These are phyloP conservation scores for Sphenopsis melanotis DNA, from an alignment of 2,797 vertebrate species.

Conservation along the genomic window DNA sequence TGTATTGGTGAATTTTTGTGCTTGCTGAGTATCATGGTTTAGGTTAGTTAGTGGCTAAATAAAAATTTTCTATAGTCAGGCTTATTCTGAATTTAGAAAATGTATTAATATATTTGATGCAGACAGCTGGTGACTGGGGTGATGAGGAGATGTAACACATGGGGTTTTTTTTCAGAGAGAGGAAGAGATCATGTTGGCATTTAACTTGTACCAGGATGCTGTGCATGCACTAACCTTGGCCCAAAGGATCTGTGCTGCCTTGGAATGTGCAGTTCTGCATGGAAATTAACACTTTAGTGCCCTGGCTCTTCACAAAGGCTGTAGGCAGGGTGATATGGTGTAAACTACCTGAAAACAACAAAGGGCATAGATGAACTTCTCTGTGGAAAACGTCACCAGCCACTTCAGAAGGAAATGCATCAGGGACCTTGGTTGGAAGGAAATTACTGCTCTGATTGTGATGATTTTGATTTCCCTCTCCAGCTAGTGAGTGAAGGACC, in stretches of 20 bases:
- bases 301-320: not conserved
- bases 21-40: not conserved
- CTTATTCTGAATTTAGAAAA: not conserved
- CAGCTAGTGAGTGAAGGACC: not conserved
- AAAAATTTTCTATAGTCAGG: not conserved
- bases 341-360: not conserved
- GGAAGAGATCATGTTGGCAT: rapidly evolving
- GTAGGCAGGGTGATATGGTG: not conserved
- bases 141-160: not conserved
- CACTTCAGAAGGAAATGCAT: not conserved
- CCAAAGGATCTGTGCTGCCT: not conserved
- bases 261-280: not conserved
- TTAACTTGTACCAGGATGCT: not conserved
- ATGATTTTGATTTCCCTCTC: not conserved
- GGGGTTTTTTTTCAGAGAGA: not conserved
- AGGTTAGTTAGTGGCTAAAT: not conserved
- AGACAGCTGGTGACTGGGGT: not conserved
- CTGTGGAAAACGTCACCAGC: not conserved
- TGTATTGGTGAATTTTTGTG: not conserved
- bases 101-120: not conserved
- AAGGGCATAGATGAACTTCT: not conserved
- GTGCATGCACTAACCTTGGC: not conserved
- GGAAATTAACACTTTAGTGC: not conserved
- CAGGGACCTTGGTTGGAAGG: not conserved
- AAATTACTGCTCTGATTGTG: not conserved